Evolutionary conservation across 2,888 invertebrate genomes (phyloP).

Genomic region (Alloscopus bannaensis): DNA sequence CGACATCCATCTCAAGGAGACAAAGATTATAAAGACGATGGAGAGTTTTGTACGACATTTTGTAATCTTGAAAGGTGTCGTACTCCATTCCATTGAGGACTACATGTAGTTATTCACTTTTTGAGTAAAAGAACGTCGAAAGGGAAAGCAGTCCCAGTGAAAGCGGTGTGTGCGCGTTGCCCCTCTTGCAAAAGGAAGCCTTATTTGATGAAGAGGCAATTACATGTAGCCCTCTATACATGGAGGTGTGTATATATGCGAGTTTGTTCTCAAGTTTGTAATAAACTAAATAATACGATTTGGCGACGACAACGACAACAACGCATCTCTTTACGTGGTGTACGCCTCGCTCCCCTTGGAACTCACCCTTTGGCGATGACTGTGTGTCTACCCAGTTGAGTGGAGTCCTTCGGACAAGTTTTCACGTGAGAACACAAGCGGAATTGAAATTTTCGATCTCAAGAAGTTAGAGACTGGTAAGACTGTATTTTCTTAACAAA

Average conservation of each 20-base stretch:
- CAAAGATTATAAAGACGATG: not conserved
- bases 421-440: conserved; percentile 80
- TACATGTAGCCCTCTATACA: not conserved
- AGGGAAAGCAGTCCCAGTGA: too few species aligned
- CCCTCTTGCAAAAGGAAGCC: not conserved
- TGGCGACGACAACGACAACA: conserved; percentile 24
- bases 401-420: conserved; percentile 94
- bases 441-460: conserved; percentile 84
- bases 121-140: too few species aligned
- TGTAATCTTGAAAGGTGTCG: not conserved
- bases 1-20: too few species aligned
- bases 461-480: conserved; percentile 80
- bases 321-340: conserved; percentile 15
- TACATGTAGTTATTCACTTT: too few species aligned
- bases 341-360: not conserved
- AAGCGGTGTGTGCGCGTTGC: not conserved
- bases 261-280: conserved; percentile 30
- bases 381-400: conserved; percentile 82
- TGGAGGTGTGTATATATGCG: not conserved
- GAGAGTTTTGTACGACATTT: not conserved
- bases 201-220: conserved; percentile 6
- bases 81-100: too few species aligned
- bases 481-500: conserved; percentile 75
- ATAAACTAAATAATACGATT: conserved; percentile 23
- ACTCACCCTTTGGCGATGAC: conserved; percentile 6